These are phyloP conservation scores for Camponotus fellah DNA, from an alignment of 2,888 invertebrate genomes.

Conservation along the genomic window DNA sequence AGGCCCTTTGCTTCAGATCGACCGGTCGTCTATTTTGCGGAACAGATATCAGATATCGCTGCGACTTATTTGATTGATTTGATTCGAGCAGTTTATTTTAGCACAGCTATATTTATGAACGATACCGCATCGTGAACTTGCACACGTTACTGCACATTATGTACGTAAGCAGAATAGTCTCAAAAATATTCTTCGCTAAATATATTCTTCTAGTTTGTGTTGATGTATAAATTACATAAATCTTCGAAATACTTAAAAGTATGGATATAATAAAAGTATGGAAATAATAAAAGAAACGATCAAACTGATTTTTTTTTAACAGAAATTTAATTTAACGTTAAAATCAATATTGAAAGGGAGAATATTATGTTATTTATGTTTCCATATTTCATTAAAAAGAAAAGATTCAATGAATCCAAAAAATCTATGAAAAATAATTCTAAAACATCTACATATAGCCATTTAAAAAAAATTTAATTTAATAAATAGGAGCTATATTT, in stretches of 20 bases:
- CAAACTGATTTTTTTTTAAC: not conserved
- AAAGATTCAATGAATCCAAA: not conserved
- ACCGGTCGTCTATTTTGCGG: conserved; percentile 33
- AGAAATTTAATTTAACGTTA: not conserved
- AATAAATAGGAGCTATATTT: not conserved
- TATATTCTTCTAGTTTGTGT: not conserved
- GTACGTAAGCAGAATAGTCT: conserved; percentile 24
- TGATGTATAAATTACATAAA: conserved; percentile 9
- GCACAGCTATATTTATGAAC: conserved; percentile 39
- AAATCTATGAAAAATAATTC: not conserved
- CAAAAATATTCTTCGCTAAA: conserved; percentile 15
- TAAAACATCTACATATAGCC: not conserved
- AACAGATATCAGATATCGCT: conserved; percentile 25
- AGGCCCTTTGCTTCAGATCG: conserved; percentile 1
- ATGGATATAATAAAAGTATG: not conserved
- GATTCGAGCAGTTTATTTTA: conserved; percentile 39
- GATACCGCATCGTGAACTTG: conserved; percentile 40
- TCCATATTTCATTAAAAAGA: not conserved
- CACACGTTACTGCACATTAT: conserved; percentile 7
- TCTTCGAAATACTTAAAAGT: not conserved
- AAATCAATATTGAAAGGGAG: not conserved
- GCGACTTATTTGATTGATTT: conserved; percentile 46
- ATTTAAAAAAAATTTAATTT: not conserved
- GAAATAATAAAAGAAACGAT: not conserved
- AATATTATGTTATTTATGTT: not conserved